Evolutionary conservation across 2,888 invertebrate species (phyloP).

Genomic region (Phoenoteleia sp.): DNA sequence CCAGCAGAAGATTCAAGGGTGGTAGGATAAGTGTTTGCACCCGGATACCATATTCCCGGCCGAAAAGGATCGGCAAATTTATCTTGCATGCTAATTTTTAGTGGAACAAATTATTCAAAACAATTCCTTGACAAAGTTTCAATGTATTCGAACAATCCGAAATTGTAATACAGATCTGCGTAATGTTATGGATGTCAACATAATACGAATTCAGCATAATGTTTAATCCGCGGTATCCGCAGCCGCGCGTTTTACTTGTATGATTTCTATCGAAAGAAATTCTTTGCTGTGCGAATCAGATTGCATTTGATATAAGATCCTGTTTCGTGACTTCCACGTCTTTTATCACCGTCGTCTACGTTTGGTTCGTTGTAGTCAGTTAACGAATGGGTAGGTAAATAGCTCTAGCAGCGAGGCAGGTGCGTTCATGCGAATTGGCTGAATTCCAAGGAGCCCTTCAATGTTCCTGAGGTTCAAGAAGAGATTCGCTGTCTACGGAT

Average conservation of each 20-base stretch:
- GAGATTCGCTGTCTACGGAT: conserved; percentile 71
- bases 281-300: conserved; percentile 46
- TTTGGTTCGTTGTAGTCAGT: conserved; percentile 70
- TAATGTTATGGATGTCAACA: conserved; percentile 45
- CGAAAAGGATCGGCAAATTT: too few species aligned
- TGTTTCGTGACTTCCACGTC: conserved; percentile 58
- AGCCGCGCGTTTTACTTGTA: conserved; percentile 1
- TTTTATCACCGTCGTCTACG: conserved; percentile 68
- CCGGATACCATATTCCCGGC: not conserved
- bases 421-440: conserved; percentile 80
- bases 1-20: conserved; percentile 30
- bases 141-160: too few species aligned
- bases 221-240: conserved; percentile 32
- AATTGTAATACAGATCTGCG: too few species aligned
- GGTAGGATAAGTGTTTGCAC: not conserved
- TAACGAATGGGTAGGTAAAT: conserved; percentile 76
- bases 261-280: conserved; percentile 33
- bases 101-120: conserved; percentile 41
- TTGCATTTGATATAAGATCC: conserved; percentile 60
- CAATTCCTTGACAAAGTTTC: conserved; percentile 1
- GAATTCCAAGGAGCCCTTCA: conserved; percentile 77
- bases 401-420: conserved; percentile 74
- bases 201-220: conserved; percentile 34
- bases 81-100: conserved; percentile 13
- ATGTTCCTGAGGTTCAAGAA: conserved; percentile 73